Percentiles rank a stretch among this genome's conserved stretches.
Evolutionary conservation across 2,797 vertebrate genomes (phyloP).

Genomic region (Taeniopygia guttata): DNA sequence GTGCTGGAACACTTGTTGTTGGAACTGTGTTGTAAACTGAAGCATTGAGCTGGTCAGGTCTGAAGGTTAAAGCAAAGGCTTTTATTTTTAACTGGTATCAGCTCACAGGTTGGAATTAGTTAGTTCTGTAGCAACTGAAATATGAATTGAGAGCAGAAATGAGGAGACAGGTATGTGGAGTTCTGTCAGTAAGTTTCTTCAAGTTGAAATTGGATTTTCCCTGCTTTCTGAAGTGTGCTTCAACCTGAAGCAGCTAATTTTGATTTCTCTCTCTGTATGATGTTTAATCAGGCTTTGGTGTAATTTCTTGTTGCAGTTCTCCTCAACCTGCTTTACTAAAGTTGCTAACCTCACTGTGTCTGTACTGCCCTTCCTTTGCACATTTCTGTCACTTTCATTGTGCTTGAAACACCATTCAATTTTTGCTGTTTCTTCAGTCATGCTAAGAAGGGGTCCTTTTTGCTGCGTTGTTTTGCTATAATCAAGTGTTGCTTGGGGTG

Average conservation of each 20-base stretch:
- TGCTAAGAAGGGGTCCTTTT: not conserved
- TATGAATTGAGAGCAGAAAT: not conserved
- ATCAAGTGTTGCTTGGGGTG: not conserved
- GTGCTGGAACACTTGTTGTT: not conserved
- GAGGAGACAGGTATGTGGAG: not conserved
- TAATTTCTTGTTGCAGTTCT: not conserved
- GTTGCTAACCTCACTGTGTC: not conserved
- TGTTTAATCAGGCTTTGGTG: not conserved
- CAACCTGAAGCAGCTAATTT: not conserved
- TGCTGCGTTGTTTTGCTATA: not conserved
- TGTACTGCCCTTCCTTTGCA: not conserved
- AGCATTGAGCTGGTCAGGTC: not conserved
- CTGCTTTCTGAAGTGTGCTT: not conserved
- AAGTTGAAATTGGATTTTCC: not conserved
- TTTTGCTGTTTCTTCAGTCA: not conserved
- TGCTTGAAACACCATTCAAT: not conserved
- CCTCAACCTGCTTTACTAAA: not conserved
- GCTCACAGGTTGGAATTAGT: not conserved
- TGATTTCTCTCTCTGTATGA: not conserved
- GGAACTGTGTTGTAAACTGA: not conserved
- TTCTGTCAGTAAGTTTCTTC: not conserved
- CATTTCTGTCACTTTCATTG: not conserved
- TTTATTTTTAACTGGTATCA: constrained; percentile 4
- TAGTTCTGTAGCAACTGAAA: not conserved
- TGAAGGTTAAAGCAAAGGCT: constrained; percentile 1